Evolutionary conservation across 92 coral and sea anemone species (phyloP).

Genomic region (Nematostella vectensis): DNA sequence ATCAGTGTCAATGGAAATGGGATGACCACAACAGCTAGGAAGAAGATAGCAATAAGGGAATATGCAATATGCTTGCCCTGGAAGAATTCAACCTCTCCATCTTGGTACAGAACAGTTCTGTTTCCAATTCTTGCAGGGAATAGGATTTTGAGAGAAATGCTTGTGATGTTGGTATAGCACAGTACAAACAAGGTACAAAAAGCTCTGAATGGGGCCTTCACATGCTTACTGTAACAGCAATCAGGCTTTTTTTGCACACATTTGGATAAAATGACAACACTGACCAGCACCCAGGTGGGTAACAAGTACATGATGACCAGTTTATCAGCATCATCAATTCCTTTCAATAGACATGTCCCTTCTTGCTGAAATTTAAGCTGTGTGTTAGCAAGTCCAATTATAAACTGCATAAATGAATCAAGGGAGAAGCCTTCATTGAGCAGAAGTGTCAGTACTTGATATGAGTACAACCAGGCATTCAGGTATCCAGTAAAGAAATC

Average conservation of each 20-base stretch:
- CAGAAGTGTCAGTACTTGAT: constrained; percentile 64
- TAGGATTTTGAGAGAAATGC: constrained; percentile 63
- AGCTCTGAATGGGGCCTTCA: constrained; percentile 75
- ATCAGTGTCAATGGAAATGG: constrained; percentile 78
- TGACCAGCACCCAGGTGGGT: constrained; percentile 55
- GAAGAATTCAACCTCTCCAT: constrained; percentile 62
- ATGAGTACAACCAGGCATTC: constrained; percentile 94
- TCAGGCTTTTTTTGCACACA: constrained; percentile 53
- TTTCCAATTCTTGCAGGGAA: constrained; percentile 39
- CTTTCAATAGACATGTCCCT: constrained; percentile 39
- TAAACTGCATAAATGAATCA: constrained; percentile 49
- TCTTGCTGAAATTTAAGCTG: constrained; percentile 35
- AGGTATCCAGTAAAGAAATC: constrained; percentile 82
- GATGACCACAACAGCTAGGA: constrained; percentile 55
- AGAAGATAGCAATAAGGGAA: constrained; percentile 50
- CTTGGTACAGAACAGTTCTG: constrained; percentile 34
- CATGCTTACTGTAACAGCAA: constrained; percentile 69
- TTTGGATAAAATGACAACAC: constrained; percentile 49
- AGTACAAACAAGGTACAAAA: constrained; percentile 83
- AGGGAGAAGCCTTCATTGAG: constrained; percentile 43
- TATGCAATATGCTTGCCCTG: constrained; percentile 57
- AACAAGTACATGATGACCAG: constrained; percentile 49
- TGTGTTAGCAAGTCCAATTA: constrained; percentile 59
- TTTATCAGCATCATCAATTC: constrained; percentile 70
- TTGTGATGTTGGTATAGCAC: constrained; percentile 76